A percentile compares a stretch with the other conserved stretches of the same genome.
Evolutionary conservation across 1,140 invertebrate species (phyloP).

Genomic region (Anthonomus grandis): DNA sequence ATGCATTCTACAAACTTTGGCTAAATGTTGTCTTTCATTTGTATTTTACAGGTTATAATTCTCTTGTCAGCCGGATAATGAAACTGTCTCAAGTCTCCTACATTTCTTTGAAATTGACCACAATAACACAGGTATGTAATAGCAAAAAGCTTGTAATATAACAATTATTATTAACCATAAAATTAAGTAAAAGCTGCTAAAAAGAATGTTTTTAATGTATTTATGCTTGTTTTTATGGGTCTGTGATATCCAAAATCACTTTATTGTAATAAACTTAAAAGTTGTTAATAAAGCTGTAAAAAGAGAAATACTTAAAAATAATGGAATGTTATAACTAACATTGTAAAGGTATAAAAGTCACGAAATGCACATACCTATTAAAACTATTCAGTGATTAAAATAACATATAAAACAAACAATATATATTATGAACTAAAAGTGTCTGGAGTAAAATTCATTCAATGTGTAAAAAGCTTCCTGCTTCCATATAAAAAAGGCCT

Average conservation of each 20-base stretch:
- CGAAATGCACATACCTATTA: background rate
- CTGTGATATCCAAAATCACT: too few species aligned
- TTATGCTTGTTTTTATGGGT: background rate
- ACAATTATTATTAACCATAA: too few species aligned
- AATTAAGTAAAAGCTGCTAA: background rate
- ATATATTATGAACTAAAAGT: too few species aligned
- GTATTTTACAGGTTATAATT: too few species aligned
- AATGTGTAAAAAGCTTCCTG: too few species aligned
- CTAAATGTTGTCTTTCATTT: too few species aligned
- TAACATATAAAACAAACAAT: too few species aligned
- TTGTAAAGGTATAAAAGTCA: background rate
- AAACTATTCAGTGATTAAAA: background rate
- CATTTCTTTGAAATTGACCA: conserved; percentile 31
- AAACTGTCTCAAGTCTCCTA: conserved; percentile 31
- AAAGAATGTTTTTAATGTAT: background rate
- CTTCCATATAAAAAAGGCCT: too few species aligned
- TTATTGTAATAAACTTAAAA: background rate
- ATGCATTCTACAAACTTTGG: too few species aligned
- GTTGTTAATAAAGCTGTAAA: background rate
- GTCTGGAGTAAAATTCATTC: too few species aligned
- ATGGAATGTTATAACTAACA: background rate
- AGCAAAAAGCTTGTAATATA: conserved; percentile 1
- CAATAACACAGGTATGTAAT: conserved; percentile 32
- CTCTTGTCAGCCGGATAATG: conserved; percentile 20
- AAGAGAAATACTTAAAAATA: background rate